Percentiles rank a stretch among this genome's conserved stretches.
Conservation (phyloP, 2,888 invertebrate species). For the Rugalucina vietnamica region DNA sequence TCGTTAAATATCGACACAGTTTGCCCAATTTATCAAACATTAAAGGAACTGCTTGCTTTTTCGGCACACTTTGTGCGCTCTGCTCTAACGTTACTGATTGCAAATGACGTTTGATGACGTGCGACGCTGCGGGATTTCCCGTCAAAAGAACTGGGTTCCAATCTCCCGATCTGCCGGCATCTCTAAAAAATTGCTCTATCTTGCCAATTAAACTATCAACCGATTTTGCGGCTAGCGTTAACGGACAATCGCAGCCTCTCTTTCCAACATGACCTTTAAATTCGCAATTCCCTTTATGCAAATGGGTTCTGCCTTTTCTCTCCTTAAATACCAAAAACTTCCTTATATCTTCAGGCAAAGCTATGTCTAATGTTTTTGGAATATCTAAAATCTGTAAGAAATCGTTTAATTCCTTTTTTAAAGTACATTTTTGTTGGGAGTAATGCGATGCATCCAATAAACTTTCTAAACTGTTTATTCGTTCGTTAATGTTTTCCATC, state of each 20-base stretch:
- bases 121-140: slow-evolving; percentile 8
- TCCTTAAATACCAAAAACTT: slow-evolving; percentile 9
- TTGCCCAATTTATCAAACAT: slow-evolving; percentile 11
- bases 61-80: neutral
- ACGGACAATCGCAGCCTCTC: neutral
- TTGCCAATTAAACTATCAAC: slow-evolving; percentile 20
- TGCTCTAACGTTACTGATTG: slow-evolving; percentile 7
- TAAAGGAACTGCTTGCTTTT: slow-evolving; percentile 12
- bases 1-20: no score
- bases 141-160: slow-evolving; percentile 14
- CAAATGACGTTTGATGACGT: neutral
- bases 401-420: neutral
- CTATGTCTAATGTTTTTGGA: neutral
- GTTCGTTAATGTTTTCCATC: neutral
- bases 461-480: neutral
- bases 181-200: neutral
- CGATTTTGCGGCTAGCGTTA: slow-evolving; percentile 17
- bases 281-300: neutral
- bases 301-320: neutral
- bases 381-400: neutral
- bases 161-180: slow-evolving; percentile 11
- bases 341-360: neutral
- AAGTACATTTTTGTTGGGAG: slow-evolving; percentile 16
- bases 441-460: neutral
- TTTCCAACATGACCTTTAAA: slow-evolving; percentile 3